Base-by-base conservation (phyloP, 2,113 vertebrate genomes). In the Edolisoma coerulescens region DNA sequence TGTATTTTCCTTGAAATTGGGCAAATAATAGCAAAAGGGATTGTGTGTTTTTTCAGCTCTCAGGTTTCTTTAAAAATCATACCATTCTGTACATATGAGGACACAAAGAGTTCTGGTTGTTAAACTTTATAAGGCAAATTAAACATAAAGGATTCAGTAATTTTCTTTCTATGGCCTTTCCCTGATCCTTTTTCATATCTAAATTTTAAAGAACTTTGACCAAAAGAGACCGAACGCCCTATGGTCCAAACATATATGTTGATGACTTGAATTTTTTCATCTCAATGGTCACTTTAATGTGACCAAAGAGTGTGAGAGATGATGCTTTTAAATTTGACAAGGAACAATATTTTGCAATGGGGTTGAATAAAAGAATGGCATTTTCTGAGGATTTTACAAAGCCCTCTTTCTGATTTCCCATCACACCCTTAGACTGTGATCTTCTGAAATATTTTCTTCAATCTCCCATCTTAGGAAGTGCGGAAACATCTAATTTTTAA, bases 121-220 rank as follows among this genome's bases (percentile, higher is more conserved):
- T 67, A 37, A 56, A 37, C 3, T 57, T 92, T 18, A 26, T 6
- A 1, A 77, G 35, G 15, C 2, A 60, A 64, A 65, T 49, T 26
- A 65, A 69, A 64, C 2, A 2, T 8, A 82, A 76, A 19, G 1
- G 11, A 37, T 85, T 80, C 30, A 49, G 21, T 53, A 64, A 42
- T 7, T 65, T 83, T 22, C 11, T 64, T 71, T 52, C 5, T 47
- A 5, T 49, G 10, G 3, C 68, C 37, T 75, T 91, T 53, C 16
- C 13, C 3, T 44, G 11, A 35, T 39, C 10, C 1, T 68, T 84
- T 80, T 84, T 57, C 4, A 16, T 11, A 52, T n/a, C 3, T 86
- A 83, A 69, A 47, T 53, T 69, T 28, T 35, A 60, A 88, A 52
- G 27, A 49, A 61, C 1, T 57, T 30, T 0, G 0, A 47, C 33